phyloP scores from a whole-genome alignment of 1,140 invertebrate species.

The Campoletis sonorensis region DNA sequence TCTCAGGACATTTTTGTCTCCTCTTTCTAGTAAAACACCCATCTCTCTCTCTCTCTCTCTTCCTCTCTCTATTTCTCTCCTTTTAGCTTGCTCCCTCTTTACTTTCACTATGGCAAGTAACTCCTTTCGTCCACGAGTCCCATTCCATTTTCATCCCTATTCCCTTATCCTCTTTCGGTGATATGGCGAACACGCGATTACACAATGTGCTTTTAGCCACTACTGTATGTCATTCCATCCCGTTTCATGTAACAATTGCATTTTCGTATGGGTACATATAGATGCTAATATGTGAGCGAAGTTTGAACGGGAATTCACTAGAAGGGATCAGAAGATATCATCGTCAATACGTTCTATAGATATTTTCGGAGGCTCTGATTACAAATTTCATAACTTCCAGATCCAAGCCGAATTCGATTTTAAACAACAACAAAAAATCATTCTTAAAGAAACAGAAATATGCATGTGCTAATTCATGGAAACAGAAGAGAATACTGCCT shows the following conservation, averaged over 20 bases:
- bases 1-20: neutral
- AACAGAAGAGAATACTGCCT: too few relatives aligned
- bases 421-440: too few relatives aligned
- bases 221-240: neutral
- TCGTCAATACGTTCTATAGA: too few relatives aligned
- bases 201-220: neutral
- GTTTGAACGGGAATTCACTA: neutral
- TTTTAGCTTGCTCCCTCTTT: neutral
- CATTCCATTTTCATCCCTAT: neutral
- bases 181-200: neutral
- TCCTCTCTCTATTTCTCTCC: neutral
- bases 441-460: too few relatives aligned
- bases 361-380: too few relatives aligned
- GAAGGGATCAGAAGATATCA: neutral
- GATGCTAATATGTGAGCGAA: neutral
- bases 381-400: too few relatives aligned
- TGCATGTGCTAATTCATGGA: too few relatives aligned
- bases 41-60: neutral
- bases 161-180: neutral
- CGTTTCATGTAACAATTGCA: neutral
- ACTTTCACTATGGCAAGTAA: constrained; percentile 5
- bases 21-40: neutral
- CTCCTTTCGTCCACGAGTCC: neutral
- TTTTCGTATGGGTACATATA: neutral
- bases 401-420: too few relatives aligned